phyloP scores from a whole-genome alignment of 2,888 invertebrate genomes.

The Drosophila stalkeri region DNA sequence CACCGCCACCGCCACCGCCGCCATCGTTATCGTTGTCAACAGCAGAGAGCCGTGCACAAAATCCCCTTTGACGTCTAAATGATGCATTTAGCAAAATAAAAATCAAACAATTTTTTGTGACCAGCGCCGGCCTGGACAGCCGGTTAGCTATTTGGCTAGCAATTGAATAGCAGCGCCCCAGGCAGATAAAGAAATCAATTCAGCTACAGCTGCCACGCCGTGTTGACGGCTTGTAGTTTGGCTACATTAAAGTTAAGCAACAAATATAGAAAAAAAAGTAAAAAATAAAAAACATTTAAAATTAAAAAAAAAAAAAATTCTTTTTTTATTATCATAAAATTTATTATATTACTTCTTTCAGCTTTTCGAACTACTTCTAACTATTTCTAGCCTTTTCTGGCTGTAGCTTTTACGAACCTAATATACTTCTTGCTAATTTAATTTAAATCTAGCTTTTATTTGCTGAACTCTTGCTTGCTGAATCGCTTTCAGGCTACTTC shows the following conservation, averaged over 20 bases:
- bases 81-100: constrained; percentile 64
- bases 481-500: not conserved
- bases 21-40: constrained; percentile 8
- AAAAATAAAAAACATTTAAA: constrained; percentile 15
- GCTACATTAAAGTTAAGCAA: constrained; percentile 29
- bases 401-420: not conserved
- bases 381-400: not conserved
- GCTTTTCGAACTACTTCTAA: not conserved
- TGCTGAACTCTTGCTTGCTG: too few relatives aligned
- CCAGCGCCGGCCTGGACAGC: constrained; percentile 72
- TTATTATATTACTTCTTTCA: not conserved
- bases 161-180: constrained; percentile 26
- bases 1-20: constrained; percentile 7
- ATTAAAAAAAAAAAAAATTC: constrained; percentile 18
- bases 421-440: not conserved
- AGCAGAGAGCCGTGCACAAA: constrained; percentile 25
- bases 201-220: constrained; percentile 24
- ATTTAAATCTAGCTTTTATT: not conserved
- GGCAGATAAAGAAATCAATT: not conserved
- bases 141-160: constrained; percentile 41
- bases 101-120: constrained; percentile 34
- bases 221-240: constrained; percentile 55
- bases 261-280: not conserved
- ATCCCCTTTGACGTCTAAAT: constrained; percentile 68
- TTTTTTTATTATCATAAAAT: not conserved